Conservation (phyloP, 2,888 invertebrate species). For the Baronia brevicornis region DNA sequence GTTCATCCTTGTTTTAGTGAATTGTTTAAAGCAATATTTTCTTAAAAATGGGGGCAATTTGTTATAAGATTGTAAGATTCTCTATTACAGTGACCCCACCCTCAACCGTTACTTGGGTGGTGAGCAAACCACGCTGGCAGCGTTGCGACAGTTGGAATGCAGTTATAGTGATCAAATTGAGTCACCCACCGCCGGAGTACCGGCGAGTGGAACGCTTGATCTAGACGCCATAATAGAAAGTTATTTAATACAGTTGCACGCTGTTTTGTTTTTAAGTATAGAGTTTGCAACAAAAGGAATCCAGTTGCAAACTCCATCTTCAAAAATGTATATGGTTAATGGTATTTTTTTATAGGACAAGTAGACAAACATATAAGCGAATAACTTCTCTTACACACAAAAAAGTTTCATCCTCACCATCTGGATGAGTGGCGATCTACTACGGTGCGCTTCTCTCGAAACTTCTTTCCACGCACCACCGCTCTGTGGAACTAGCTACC, state of each 20-base stretch:
- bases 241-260: conserved; percentile 22
- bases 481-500: too few relatives aligned
- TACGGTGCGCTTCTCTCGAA: too few relatives aligned
- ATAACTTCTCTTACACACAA: too few relatives aligned
- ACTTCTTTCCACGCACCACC: too few relatives aligned
- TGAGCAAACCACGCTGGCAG: conserved; percentile 30
- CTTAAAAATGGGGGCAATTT: too few relatives aligned
- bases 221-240: conserved; percentile 20
- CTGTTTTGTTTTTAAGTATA: conserved; percentile 18
- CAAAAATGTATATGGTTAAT: conserved; percentile 5
- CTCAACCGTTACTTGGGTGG: conserved; percentile 56
- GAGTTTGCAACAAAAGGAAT: conserved; percentile 2
- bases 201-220: conserved; percentile 21
- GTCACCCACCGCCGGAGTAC: conserved; percentile 44
- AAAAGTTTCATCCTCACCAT: too few relatives aligned
- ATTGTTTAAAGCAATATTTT: too few relatives aligned
- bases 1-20: too few relatives aligned
- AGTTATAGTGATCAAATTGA: conserved; percentile 72
- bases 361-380: too few relatives aligned
- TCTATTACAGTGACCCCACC: conserved; percentile 28
- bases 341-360: too few relatives aligned
- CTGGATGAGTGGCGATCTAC: too few relatives aligned
- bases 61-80: conserved; percentile 16
- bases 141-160: conserved; percentile 45
- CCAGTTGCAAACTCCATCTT: too few relatives aligned